Conservation (phyloP, 1,140 invertebrate genomes). For the Adelges cooleyi region DNA sequence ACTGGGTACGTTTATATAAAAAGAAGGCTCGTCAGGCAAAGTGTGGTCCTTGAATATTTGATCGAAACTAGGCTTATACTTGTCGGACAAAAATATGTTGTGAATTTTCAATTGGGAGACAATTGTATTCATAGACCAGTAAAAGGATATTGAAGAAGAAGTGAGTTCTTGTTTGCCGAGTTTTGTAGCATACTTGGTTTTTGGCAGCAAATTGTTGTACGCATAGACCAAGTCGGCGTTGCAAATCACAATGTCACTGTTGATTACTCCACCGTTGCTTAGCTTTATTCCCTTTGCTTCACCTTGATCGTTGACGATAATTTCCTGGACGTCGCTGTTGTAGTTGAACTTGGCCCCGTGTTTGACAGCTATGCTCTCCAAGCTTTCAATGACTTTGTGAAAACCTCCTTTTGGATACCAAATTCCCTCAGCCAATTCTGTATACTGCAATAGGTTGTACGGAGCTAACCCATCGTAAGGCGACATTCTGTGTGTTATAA, state of each 20-base stretch:
- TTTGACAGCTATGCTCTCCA: background rate
- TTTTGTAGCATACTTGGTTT: background rate
- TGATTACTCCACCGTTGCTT: background rate
- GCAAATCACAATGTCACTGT: constrained; percentile 16
- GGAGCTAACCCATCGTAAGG: constrained; percentile 8
- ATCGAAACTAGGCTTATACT: constrained; percentile 10
- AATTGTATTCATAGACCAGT: background rate
- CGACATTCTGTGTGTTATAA: constrained; percentile 12
- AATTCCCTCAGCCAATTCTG: constrained; percentile 10
- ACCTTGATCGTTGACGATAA: background rate
- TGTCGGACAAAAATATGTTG: constrained; percentile 8
- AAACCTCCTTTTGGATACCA: constrained; percentile 24
- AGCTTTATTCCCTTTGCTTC: constrained; percentile 2
- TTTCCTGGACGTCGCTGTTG: background rate
- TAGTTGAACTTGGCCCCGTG: constrained; percentile 4
- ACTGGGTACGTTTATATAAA: constrained; percentile 17
- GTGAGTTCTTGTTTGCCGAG: constrained; percentile 8
- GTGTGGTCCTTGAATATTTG: constrained; percentile 15
- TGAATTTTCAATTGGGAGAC: background rate
- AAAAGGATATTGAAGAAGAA: constrained; percentile 9
- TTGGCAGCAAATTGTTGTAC: constrained; percentile 17
- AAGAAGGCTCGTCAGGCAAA: constrained; percentile 8
- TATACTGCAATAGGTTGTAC: constrained; percentile 6
- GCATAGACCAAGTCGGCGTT: constrained; percentile 17
- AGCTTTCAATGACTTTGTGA: background rate